These are phyloP conservation scores for Dissostichus mawsoni DNA, from an alignment of 2,113 vertebrate genomes.

Conservation along the genomic window DNA sequence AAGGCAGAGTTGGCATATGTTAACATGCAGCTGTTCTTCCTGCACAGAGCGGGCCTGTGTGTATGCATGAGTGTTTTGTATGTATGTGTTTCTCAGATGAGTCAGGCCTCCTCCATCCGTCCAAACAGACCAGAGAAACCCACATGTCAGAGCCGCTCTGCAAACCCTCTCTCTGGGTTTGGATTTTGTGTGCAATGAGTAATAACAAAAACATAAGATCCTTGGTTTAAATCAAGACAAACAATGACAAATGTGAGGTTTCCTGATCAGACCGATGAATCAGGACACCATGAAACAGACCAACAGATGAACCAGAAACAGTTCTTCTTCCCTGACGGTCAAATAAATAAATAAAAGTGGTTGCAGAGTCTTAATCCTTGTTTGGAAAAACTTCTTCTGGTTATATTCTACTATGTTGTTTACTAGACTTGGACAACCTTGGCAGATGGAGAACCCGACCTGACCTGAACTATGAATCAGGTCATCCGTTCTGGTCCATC, in stretches of 20 bases:
- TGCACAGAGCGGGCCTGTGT: neutral
- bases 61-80: constrained; percentile 15
- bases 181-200: neutral
- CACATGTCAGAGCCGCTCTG: neutral
- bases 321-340: neutral
- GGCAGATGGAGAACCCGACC: neutral
- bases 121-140: neutral
- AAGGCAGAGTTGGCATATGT: neutral
- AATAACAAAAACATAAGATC: neutral
- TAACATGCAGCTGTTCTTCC: constrained; percentile 16
- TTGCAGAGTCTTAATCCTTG: no score
- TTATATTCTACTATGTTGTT: neutral
- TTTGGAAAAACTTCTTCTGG: neutral
- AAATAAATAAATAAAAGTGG: neutral
- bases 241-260: neutral
- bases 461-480: neutral
- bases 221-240: neutral
- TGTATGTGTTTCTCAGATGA: constrained; percentile 19
- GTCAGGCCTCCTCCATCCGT: constrained; percentile 24
- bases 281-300: neutral
- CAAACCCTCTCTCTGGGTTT: neutral
- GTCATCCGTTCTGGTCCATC: neutral
- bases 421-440: neutral
- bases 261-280: neutral
- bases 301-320: neutral